Conservation (phyloP, 2,888 invertebrate species). For the Sarcophaga rosellei region DNA sequence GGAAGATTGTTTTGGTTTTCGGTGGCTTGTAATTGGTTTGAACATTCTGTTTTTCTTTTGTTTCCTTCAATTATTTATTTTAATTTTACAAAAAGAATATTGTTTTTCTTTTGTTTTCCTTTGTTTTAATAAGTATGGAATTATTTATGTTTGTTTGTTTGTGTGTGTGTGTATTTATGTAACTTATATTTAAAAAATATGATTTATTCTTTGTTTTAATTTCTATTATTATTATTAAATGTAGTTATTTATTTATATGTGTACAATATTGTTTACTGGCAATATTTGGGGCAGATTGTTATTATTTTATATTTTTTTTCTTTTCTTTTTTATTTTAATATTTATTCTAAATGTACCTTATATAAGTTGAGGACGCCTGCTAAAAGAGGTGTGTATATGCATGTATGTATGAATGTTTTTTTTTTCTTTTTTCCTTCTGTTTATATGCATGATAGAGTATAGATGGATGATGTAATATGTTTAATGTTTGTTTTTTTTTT, state of each 20-base stretch:
- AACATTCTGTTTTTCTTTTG: not conserved
- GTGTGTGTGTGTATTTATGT: conserved; percentile 15
- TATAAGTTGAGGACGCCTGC: conserved; percentile 59
- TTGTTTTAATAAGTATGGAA: conserved; percentile 53
- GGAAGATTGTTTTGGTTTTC: not conserved
- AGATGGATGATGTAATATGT: not conserved
- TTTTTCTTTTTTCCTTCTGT: not conserved
- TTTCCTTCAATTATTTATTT: not conserved
- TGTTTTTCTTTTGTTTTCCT: conserved; percentile 30
- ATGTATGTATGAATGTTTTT: conserved; percentile 56
- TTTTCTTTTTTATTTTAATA: no score
- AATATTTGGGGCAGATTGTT: conserved; percentile 66
- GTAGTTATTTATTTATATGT: conserved; percentile 52
- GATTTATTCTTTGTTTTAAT: conserved; percentile 23
- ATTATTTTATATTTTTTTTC: conserved; percentile 17
- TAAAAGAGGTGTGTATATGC: conserved; percentile 61
- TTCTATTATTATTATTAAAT: conserved; percentile 36
- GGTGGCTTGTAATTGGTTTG: conserved; percentile 27
- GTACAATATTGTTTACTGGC: conserved; percentile 67
- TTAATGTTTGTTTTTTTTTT: conserved; percentile 64
- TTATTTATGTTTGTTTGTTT: conserved; percentile 7
- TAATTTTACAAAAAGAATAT: not conserved
- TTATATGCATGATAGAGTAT: not conserved
- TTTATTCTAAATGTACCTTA: conserved; percentile 42
- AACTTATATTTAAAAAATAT: conserved; percentile 60